Evolutionary conservation across 2,888 invertebrate genomes (phyloP), one percentile per base, ranked within the genome.

Genomic region (Diarsia dahlii): DNA sequence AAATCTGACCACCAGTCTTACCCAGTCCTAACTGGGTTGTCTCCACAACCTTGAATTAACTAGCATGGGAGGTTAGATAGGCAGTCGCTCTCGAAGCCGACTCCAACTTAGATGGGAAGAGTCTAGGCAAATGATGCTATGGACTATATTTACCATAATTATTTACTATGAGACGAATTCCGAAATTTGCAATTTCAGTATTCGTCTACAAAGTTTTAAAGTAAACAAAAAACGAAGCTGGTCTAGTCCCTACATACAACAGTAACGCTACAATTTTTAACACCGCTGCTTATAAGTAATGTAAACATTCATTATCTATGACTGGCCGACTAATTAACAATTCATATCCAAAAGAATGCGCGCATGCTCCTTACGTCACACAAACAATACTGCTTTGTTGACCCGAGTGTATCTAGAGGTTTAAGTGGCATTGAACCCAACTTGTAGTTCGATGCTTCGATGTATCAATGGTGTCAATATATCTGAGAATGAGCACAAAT

Each of bases 381-480:
- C 80, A 81, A 85, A 92, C 91, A 91, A 91, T 91, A 89, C 76
- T 83, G 77, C 87, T 82, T 84, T 89, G 87, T 87, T 89, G 85
- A 85, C 84, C 84, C 64, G 84, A 86, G 85, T 87, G 78, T 86
- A 82, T 84, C 84, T 82, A 75, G 76, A 82, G 81, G 81, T 82
- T 78, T 82, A 74, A 73, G 88, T 91, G 91, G 89, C 94, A 93
- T 92, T 91, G 92, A 94, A 92, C 93, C 87, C 89, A 87, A 82
- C 77, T 72, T 84, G 82, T 83, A 85, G 89, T 88, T 89, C 82
- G 85, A 90, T 90, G 87, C 84, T 88, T 89, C 82, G 85, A 90
- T 90, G 87, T 85, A 88, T 91, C 91, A 90, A 91, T 91, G 90
- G 90, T 89, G 88, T 91, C 90, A 91, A 93, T 93, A 91, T 88